phyloP scores from a whole-genome alignment of 2,888 invertebrate species.

The Stegana nigrithorax region DNA sequence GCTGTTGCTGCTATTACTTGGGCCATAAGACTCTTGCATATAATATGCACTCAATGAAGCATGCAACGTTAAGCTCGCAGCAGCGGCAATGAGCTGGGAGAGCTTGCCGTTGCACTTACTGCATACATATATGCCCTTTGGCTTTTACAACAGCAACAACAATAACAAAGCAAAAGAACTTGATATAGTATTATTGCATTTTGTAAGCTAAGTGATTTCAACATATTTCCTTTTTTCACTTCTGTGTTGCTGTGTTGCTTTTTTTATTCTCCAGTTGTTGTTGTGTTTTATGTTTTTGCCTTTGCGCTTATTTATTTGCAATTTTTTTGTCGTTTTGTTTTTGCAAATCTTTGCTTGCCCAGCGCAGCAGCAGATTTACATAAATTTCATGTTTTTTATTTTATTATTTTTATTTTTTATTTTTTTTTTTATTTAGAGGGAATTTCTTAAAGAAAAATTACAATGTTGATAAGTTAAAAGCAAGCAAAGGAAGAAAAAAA shows the following conservation, averaged over 20 bases:
- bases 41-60: conserved; percentile 5
- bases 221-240: conserved; percentile 39
- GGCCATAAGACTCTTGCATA: neutral
- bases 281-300: neutral
- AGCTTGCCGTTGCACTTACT: neutral
- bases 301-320: neutral
- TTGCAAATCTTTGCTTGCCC: neutral
- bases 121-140: conserved; percentile 36
- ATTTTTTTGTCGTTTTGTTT: neutral
- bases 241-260: neutral
- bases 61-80: neutral
- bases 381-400: neutral
- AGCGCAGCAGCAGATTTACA: neutral
- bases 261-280: neutral
- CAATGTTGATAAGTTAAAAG: neutral
- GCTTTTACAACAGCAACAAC: conserved; percentile 24
- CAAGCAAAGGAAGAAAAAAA: no score
- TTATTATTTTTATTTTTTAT: neutral
- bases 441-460: neutral
- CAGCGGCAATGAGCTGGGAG: neutral
- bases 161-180: neutral
- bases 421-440: no score
- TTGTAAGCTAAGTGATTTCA: conserved; percentile 50
- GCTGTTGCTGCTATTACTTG: no score
- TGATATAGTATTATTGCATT: conserved; percentile 41